Evolutionary conservation across 2,113 vertebrate genomes (phyloP).

Genomic region (Channa maculata): DNA sequence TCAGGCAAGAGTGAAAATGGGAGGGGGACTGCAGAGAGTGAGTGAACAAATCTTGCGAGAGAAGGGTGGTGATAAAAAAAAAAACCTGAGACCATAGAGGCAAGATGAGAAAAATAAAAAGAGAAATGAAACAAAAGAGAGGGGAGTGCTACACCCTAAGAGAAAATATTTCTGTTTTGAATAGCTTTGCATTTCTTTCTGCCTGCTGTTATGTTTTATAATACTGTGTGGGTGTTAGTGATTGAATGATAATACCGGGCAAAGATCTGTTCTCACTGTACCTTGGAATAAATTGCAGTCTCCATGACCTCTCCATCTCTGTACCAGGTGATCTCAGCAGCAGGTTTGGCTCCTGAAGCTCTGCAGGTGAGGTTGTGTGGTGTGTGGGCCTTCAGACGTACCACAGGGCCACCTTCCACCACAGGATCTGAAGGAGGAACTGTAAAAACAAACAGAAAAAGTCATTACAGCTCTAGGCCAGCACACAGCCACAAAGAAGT

Average conservation of each 20-base stretch:
- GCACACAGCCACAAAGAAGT: conserved; percentile 30
- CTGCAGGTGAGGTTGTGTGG: conserved; percentile 90
- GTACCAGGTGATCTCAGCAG: conserved; percentile 91
- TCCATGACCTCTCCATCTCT: conserved; percentile 88
- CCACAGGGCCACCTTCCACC: conserved; percentile 88
- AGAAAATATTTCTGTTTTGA: conserved; percentile 59
- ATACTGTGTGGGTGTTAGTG: conserved; percentile 35
- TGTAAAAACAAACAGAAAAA: conserved; percentile 66
- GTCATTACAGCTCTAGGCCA: conserved; percentile 50
- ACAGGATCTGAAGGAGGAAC: conserved; percentile 89
- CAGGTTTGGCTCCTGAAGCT: conserved; percentile 87
- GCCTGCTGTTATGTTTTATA: conserved; percentile 33
- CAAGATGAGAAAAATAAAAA: conserved; percentile 46
- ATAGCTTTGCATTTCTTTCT: conserved; percentile 52
- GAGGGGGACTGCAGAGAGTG: conserved; percentile 72
- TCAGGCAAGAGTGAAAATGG: conserved; percentile 62
- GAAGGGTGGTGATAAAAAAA: conserved; percentile 48
- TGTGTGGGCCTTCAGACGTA: conserved; percentile 88
- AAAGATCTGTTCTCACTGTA: conserved; percentile 62
- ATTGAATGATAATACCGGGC: conserved; percentile 36
- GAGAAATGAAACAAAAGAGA: conserved; percentile 26
- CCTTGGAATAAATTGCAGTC: conserved; percentile 87
- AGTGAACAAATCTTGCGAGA: conserved; percentile 56
- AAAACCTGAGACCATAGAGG: conserved; percentile 10
- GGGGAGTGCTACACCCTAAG: conserved; percentile 22